Conservation (phyloP, 2,888 invertebrate genomes). For the Strigamia maritima region DNA sequence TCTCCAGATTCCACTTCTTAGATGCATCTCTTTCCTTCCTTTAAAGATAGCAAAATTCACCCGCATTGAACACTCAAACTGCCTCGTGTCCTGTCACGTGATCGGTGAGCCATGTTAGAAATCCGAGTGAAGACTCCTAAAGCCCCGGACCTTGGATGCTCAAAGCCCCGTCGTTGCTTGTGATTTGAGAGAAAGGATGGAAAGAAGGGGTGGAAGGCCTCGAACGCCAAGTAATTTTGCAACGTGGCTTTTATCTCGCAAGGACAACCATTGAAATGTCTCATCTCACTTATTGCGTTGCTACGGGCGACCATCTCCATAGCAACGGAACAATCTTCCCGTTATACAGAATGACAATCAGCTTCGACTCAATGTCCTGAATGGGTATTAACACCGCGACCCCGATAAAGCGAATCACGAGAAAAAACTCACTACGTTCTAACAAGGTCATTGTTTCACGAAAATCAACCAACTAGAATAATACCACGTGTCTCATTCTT, state of each 20-base stretch:
- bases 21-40: neutral
- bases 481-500: conserved; percentile 27
- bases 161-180: neutral
- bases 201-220: neutral
- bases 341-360: conserved; percentile 24
- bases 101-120: neutral
- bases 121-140: conserved; percentile 4
- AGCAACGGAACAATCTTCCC: conserved; percentile 29
- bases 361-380: conserved; percentile 20
- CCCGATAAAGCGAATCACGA: neutral
- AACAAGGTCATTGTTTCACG: conserved; percentile 12
- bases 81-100: neutral
- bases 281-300: conserved; percentile 17
- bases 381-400: conserved; percentile 19
- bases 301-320: neutral
- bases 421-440: neutral
- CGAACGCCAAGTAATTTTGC: conserved; percentile 18
- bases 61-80: neutral
- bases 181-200: neutral
- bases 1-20: neutral
- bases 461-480: conserved; percentile 29
- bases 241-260: conserved; percentile 27
- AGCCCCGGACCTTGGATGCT: neutral
- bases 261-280: conserved; percentile 29
- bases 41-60: neutral